Evolutionary conservation across 1,140 invertebrate genomes (phyloP).

Genomic region (Polypedilum pembai): DNA sequence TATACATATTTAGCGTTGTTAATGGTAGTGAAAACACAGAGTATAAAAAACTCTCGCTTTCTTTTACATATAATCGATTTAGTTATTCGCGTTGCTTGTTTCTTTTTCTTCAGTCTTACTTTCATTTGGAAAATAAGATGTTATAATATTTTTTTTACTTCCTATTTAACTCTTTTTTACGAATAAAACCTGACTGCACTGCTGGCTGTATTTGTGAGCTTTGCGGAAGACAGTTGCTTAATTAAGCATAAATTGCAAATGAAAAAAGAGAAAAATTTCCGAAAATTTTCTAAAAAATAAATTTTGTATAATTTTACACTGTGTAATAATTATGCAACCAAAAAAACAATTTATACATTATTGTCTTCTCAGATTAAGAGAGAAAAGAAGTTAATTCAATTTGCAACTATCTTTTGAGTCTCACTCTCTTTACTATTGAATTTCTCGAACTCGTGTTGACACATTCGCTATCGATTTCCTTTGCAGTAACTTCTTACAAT

Average conservation of each 20-base stretch:
- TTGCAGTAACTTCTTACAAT: too few relatives aligned
- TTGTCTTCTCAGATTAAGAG: too few relatives aligned
- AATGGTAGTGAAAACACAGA: slow-evolving; percentile 10
- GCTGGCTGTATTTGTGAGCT: not conserved
- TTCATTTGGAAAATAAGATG: slow-evolving; percentile 23
- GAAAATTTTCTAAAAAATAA: not conserved
- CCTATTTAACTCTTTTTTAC: slow-evolving; percentile 13
- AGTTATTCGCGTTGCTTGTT: not conserved
- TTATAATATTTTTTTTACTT: slow-evolving; percentile 28
- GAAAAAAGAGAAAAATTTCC: not conserved
- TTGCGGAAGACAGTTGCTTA: slow-evolving; percentile 16
- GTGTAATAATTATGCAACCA: not conserved
- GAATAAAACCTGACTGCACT: not conserved
- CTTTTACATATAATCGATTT: slow-evolving; percentile 20
- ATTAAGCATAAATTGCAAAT: slow-evolving; percentile 19
- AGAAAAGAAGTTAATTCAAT: too few relatives aligned
- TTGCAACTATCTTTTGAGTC: too few relatives aligned
- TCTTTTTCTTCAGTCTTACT: not conserved
- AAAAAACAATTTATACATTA: too few relatives aligned
- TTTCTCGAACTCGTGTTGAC: too few relatives aligned
- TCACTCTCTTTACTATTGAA: too few relatives aligned
- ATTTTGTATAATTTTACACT: not conserved
- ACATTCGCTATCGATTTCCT: too few relatives aligned
- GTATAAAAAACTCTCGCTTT: slow-evolving; percentile 27
- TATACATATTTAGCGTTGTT: slow-evolving; percentile 6